Conservation (phyloP, 2,888 invertebrate species). For the Hypercompe scribonia region DNA sequence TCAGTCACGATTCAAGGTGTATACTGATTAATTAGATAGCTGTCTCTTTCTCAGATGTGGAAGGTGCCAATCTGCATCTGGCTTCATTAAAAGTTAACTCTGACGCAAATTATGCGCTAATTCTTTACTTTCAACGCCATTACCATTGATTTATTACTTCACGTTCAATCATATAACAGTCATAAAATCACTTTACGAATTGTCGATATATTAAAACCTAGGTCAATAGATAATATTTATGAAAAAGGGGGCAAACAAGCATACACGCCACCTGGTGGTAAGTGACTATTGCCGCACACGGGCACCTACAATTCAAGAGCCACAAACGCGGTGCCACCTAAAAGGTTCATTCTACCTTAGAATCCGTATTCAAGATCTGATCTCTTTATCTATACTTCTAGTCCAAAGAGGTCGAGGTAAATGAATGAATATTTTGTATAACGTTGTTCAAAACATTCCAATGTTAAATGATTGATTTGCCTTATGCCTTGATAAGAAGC, state of each 20-base stretch:
- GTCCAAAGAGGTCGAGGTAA: neutral
- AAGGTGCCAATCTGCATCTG: neutral
- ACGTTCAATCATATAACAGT: too few relatives aligned
- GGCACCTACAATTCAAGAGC: too few relatives aligned
- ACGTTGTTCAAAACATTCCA: neutral
- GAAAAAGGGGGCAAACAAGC: too few relatives aligned
- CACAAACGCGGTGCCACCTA: too few relatives aligned
- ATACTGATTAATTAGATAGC: neutral
- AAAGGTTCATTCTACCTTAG: too few relatives aligned
- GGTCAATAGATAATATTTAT: too few relatives aligned
- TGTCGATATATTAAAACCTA: too few relatives aligned
- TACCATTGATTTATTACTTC: too few relatives aligned
- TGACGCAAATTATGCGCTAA: neutral
- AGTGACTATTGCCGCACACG: too few relatives aligned
- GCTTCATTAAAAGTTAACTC: neutral
- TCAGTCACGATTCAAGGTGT: neutral
- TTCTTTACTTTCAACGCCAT: neutral
- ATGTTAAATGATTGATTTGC: neutral
- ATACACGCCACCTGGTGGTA: too few relatives aligned
- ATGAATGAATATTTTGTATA: neutral
- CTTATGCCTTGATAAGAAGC: slow-evolving; percentile 7
- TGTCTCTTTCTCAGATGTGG: neutral
- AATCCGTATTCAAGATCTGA: neutral
- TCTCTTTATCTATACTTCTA: neutral
- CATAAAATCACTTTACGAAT: too few relatives aligned